Conservation (phyloP, 2,113 vertebrate species). For the Amblyornis subalaris region DNA sequence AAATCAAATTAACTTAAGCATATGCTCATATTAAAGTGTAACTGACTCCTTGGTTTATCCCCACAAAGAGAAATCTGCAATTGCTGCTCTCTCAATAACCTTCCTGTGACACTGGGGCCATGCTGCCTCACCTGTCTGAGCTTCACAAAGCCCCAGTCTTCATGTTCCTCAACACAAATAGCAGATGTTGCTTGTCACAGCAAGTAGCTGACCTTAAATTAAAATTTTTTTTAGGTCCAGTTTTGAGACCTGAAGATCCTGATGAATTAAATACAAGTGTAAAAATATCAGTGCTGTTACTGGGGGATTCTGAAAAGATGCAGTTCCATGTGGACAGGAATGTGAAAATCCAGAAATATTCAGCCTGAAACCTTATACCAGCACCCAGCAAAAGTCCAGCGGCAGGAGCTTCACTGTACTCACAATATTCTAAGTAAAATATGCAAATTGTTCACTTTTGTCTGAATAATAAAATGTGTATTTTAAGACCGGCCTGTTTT, state of each 20-base stretch:
- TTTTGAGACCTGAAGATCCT: not conserved
- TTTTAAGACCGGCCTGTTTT: not conserved
- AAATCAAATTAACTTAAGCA: slow-evolving; percentile 18
- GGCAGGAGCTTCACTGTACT: not conserved
- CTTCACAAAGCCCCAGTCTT: not conserved
- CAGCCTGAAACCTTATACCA: not conserved
- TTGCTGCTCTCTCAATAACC: not conserved
- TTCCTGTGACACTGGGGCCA: rapidly evolving
- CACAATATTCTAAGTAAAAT: not conserved
- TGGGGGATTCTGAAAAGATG: not conserved
- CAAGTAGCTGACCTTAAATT: not conserved
- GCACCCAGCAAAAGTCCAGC: not conserved
- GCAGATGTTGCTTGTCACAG: not conserved
- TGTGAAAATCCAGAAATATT: not conserved
- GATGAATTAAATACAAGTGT: not conserved
- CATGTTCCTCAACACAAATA: not conserved
- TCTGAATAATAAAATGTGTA: not conserved
- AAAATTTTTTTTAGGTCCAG: not conserved
- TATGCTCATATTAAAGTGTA: not conserved
- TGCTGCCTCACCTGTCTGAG: not conserved
- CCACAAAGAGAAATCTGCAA: not conserved
- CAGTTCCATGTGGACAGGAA: not conserved
- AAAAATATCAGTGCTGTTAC: not conserved
- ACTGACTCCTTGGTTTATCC: not conserved
- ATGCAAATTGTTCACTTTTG: not conserved